Evolutionary conservation across 2,888 invertebrate genomes (phyloP), one percentile per base, ranked within the genome.

Genomic region (Strigamia crassipes): DNA sequence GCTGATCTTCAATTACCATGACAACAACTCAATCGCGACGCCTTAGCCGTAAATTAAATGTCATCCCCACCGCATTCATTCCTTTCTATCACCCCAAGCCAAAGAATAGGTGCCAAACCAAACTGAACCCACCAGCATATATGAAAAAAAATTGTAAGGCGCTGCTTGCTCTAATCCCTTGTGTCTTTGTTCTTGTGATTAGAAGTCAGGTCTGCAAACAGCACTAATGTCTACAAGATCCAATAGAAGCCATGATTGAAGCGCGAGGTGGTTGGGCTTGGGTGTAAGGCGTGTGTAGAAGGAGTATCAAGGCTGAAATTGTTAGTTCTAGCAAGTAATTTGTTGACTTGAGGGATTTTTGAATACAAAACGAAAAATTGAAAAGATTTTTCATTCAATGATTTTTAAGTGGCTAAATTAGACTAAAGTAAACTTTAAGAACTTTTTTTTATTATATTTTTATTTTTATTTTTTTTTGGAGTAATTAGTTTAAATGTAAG

Each of bases 41-140:
- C 61, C 61, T 61, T 61, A 61, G 61, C 61, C 61, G 61, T 61
- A 61, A 61, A 61, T 61, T 61, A 61, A 61, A 61, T 61, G 61
- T 61, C 61, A 61, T 61, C 61, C 61, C 18, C 61, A 61, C 61
- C 61, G 23, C 61, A 61, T 61, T 61, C 61, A 61, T 61, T 61
- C 61, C 18, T 18, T 61, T 61, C 61, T 61, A 18, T 61, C 61
- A 61, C 61, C 61, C 61, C 18, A 61, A 9, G 23, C 61, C 61
- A 61, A 61, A 61, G 61, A 61, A 61, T 61, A 61, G 61, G 61
- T n/a, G 61, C 61, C 61, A 61, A 61, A 61, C 15, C 61, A 61
- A 61, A 61, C 61, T 23, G 61, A 61, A 61, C 61, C 61, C 61
- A 61, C 61, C 61, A 61, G 8, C 61, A n/a, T n/a, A 61, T 23